Percentiles rank a stretch among this genome's conserved stretches.
Evolutionary conservation across 2,797 vertebrate species (phyloP).

Genomic region (Cyclura pinguis): DNA sequence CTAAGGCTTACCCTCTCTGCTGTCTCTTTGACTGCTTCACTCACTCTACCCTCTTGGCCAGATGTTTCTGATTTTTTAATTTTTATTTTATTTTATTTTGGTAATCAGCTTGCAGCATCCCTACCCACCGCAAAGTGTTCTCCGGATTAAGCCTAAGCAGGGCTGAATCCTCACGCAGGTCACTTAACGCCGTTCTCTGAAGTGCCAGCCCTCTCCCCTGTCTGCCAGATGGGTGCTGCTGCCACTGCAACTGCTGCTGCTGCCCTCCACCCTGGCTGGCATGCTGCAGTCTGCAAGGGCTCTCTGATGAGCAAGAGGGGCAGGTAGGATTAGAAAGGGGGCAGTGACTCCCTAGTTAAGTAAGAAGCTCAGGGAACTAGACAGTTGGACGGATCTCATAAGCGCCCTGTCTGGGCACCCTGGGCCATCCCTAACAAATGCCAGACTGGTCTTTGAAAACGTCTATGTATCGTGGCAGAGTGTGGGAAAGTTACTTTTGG

Average conservation of each 20-base stretch:
- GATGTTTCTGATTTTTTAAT: constrained; percentile 1
- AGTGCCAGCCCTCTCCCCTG: background rate
- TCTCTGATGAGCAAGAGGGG: background rate
- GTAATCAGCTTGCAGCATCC: constrained; percentile 39
- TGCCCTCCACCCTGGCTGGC: background rate
- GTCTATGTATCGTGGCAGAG: background rate
- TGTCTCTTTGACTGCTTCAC: background rate
- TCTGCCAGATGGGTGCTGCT: constrained; percentile 17
- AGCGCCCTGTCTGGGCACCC: too few species aligned
- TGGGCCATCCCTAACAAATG: background rate
- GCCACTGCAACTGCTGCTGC: background rate
- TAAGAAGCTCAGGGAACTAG: constrained; percentile 1
- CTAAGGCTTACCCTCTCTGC: background rate
- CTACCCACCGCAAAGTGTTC: constrained; percentile 9
- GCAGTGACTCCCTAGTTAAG: background rate
- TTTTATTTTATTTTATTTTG: background rate
- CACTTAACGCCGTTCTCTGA: constrained; percentile 2
- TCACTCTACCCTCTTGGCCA: background rate
- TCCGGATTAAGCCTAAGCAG: constrained; percentile 28
- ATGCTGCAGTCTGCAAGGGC: background rate
- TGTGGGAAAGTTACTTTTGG: too few species aligned
- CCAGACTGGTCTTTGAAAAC: background rate
- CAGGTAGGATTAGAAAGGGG: background rate
- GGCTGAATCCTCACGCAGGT: constrained; percentile 13
- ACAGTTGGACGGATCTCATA: background rate